A percentile compares a stretch with the other conserved stretches of the same genome.
Evolutionary conservation across 92 coral and sea anemone genomes (phyloP).

Genomic region (Heteractis magnifica): DNA sequence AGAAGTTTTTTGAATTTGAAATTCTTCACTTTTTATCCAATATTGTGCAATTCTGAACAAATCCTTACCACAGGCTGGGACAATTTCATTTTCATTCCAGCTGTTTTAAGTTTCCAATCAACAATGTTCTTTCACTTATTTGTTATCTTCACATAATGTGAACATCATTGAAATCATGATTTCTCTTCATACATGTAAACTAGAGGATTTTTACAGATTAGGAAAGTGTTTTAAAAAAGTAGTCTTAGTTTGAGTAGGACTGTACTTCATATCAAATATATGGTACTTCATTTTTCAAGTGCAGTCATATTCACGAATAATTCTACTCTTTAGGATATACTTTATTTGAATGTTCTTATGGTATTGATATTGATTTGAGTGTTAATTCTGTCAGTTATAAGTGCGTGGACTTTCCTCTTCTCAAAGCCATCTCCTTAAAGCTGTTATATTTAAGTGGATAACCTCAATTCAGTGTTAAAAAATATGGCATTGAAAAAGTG

Average conservation of each 20-base stretch:
- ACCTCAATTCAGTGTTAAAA: too few relatives aligned
- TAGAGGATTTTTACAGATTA: neutral
- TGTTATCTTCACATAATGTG: neutral
- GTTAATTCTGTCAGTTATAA: too few relatives aligned
- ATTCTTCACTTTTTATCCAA: neutral
- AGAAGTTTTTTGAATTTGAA: neutral
- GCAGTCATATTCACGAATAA: neutral
- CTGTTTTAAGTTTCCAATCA: slow-evolving; percentile 2
- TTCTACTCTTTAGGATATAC: neutral
- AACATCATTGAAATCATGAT: neutral
- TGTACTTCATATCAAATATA: neutral
- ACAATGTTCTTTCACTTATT: slow-evolving; percentile 5
- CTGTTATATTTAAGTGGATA: too few relatives aligned
- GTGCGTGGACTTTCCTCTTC: too few relatives aligned
- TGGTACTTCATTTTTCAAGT: neutral
- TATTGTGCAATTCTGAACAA: neutral
- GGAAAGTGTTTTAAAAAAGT: neutral
- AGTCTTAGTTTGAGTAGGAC: slow-evolving; percentile 5
- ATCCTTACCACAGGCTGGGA: neutral
- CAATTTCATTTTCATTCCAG: neutral
- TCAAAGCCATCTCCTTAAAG: too few relatives aligned
- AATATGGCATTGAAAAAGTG: too few relatives aligned
- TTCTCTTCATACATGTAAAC: neutral
- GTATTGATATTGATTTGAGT: neutral
- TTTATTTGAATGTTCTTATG: neutral